Conservation (phyloP, 2,797 vertebrate species). For the Sebastes steindachneri region DNA sequence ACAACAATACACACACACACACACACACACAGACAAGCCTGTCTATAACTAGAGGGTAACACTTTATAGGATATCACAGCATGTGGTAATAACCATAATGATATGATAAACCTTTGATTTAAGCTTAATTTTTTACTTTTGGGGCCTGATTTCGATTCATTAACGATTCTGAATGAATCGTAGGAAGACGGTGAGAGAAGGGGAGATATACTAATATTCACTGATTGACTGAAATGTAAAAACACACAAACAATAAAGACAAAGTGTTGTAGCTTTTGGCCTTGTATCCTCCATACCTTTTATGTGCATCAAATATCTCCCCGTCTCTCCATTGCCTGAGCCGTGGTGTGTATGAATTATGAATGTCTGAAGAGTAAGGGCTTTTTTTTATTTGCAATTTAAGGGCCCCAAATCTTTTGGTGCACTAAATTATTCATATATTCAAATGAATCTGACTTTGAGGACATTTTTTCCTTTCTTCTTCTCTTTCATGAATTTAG, state of each 20-base stretch:
- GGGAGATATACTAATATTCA: conserved; percentile 6
- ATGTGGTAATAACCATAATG: conserved; percentile 24
- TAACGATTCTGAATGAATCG: conserved; percentile 22
- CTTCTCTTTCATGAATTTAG: conserved; percentile 70
- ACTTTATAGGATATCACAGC: conserved; percentile 14
- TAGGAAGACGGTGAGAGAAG: background rate
- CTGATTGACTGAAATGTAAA: background rate
- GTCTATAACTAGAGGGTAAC: conserved; percentile 19
- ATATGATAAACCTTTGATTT: conserved; percentile 42
- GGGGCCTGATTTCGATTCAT: background rate
- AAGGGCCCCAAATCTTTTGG: conserved; percentile 65
- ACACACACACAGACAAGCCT: background rate
- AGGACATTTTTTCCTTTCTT: conserved; percentile 59
- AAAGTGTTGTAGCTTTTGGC: conserved; percentile 11
- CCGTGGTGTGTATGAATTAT: conserved; percentile 66
- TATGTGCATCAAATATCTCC: conserved; percentile 20
- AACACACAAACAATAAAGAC: background rate
- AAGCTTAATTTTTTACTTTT: conserved; percentile 49
- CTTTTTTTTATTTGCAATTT: conserved; percentile 66
- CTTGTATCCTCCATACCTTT: conserved; percentile 1
- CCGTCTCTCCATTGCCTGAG: background rate
- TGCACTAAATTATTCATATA: conserved; percentile 78
- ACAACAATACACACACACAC: background rate
- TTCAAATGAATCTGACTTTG: conserved; percentile 75
- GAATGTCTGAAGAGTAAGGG: conserved; percentile 56